A percentile compares a stretch with the other conserved stretches of the same genome.
phyloP scores from a whole-genome alignment of 2,888 invertebrate species.

The Lasioglossum pauxillum region DNA sequence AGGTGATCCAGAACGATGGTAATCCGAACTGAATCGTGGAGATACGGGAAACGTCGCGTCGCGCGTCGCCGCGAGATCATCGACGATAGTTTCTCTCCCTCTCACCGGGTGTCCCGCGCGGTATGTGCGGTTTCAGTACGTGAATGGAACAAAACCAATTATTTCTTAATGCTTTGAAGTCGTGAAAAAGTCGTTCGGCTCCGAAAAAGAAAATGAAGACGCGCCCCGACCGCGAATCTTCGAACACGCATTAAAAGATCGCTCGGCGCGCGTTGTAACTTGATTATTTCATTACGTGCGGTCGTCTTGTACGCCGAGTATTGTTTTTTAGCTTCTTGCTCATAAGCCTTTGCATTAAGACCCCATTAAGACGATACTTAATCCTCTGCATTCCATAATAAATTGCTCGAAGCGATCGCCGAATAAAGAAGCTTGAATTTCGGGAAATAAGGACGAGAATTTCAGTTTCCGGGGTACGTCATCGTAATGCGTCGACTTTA shows the following conservation, averaged over 20 bases:
- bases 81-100: not conserved
- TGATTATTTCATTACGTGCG: not conserved
- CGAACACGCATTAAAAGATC: not conserved
- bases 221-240: not conserved
- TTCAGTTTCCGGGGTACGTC: not conserved
- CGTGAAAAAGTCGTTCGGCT: not conserved
- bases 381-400: not conserved
- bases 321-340: not conserved
- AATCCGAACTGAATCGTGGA: slow-evolving; percentile 43
- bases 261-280: not conserved
- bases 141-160: not conserved
- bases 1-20: slow-evolving; percentile 63
- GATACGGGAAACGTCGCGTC: no score
- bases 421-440: not conserved
- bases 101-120: not conserved
- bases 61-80: not conserved
- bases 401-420: not conserved
- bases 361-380: not conserved
- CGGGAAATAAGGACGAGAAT: not conserved
- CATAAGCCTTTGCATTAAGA: not conserved
- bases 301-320: not conserved
- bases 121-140: not conserved
- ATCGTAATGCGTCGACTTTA: slow-evolving; percentile 1
- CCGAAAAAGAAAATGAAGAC: not conserved
- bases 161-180: not conserved